Evolutionary conservation across 2,888 invertebrate species (phyloP).

Genomic region (Lochmaea capreae): DNA sequence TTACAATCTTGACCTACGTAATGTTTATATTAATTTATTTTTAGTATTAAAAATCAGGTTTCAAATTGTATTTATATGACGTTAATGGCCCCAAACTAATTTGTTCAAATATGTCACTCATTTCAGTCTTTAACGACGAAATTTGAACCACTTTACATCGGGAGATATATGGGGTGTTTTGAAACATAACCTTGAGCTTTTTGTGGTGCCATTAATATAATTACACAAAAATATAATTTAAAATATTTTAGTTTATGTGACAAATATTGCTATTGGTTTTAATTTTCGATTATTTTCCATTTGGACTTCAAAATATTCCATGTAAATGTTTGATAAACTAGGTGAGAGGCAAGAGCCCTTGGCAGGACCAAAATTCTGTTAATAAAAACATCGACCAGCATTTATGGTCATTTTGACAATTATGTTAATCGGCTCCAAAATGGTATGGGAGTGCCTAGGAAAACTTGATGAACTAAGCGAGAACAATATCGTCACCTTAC

Average conservation of each 20-base stretch:
- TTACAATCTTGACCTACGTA: slow-evolving; percentile 21
- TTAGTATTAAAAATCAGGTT: slow-evolving; percentile 21
- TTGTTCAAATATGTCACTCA: slow-evolving; percentile 30
- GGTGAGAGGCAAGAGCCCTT: too few species aligned
- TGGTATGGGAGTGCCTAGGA: too few species aligned
- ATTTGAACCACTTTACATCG: slow-evolving; percentile 14
- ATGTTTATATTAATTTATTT: slow-evolving; percentile 22
- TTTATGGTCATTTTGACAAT: too few species aligned
- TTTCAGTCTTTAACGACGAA: slow-evolving; percentile 29
- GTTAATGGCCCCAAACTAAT: slow-evolving; percentile 34
- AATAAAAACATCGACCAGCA: too few species aligned
- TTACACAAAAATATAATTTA: not conserved
- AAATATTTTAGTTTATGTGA: not conserved
- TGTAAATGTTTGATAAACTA: too few species aligned
- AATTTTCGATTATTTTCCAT: too few species aligned
- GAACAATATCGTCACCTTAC: too few species aligned
- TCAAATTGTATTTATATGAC: slow-evolving; percentile 32
- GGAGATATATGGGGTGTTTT: not conserved
- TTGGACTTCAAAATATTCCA: too few species aligned
- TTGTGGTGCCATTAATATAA: not conserved
- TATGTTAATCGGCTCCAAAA: too few species aligned
- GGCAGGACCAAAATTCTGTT: too few species aligned
- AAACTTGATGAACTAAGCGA: too few species aligned
- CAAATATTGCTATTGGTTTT: too few species aligned
- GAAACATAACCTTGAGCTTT: not conserved